Evolutionary conservation across 2,888 invertebrate genomes (phyloP).

Genomic region (Steromphala cineraria): DNA sequence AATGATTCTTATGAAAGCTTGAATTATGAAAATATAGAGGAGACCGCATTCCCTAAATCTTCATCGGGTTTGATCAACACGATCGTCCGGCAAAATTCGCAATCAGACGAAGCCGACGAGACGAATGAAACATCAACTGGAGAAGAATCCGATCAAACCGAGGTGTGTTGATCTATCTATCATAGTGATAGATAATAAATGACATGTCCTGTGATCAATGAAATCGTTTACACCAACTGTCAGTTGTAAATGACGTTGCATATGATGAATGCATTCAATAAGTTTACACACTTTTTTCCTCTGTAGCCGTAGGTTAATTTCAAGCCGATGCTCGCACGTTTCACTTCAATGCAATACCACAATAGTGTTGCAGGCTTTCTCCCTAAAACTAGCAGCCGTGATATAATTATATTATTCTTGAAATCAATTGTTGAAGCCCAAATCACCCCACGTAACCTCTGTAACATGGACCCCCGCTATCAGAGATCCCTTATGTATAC

Average conservation of each 20-base stretch:
- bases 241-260: neutral
- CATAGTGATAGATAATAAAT: neutral
- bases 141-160: slow-evolving; percentile 39
- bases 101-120: slow-evolving; percentile 46
- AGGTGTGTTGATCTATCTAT: slow-evolving; percentile 31
- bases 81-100: slow-evolving; percentile 51
- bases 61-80: slow-evolving; percentile 42
- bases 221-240: neutral
- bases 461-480: no score
- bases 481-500: no score
- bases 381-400: no score
- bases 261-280: no score
- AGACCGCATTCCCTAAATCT: slow-evolving; percentile 28
- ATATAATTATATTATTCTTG: no score
- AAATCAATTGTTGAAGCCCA: no score
- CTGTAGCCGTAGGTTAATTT: no score
- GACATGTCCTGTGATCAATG: neutral
- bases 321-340: no score
- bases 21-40: slow-evolving; percentile 47
- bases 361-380: no score
- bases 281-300: no score
- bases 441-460: no score
- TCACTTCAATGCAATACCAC: no score
- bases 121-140: slow-evolving; percentile 45
- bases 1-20: slow-evolving; percentile 71